A percentile compares a stretch with the other conserved stretches of the same genome.
Conservation (phyloP, 1,140 invertebrate genomes). For the Matsumurasca onukii region DNA sequence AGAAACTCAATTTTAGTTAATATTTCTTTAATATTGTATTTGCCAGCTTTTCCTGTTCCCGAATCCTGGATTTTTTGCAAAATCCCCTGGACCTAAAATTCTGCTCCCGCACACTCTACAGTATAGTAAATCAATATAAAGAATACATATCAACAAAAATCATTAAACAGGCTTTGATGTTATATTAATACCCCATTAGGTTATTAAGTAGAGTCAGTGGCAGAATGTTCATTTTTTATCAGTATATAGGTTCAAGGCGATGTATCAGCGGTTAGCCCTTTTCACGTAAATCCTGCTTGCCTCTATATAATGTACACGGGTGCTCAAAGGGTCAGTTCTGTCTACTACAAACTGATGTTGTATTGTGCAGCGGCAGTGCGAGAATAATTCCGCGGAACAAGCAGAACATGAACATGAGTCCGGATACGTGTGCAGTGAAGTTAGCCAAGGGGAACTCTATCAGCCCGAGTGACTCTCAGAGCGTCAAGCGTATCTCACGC, state of each 20-base stretch:
- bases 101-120: too few relatives aligned
- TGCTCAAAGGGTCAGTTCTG: not conserved
- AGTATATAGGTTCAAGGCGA: not conserved
- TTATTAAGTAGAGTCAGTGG: not conserved
- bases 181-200: not conserved
- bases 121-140: too few relatives aligned
- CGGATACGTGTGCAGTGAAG: conserved; percentile 3
- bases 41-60: too few relatives aligned
- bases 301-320: not conserved
- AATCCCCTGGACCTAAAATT: too few relatives aligned
- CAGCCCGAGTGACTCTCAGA: not conserved
- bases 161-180: not conserved
- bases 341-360: not conserved
- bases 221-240: not conserved
- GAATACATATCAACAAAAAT: too few relatives aligned
- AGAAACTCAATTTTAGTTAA: too few relatives aligned
- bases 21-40: too few relatives aligned
- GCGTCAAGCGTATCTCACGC: conserved; percentile 15
- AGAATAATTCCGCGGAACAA: not conserved
- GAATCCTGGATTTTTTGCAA: too few relatives aligned
- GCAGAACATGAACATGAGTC: conserved; percentile 5
- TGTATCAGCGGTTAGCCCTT: not conserved
- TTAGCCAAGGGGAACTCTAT: not conserved
- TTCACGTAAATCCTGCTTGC: too few relatives aligned
- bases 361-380: not conserved